phyloP scores from a whole-genome alignment of 2,113 vertebrate species.

The Petrocephalus microphthalmus region DNA sequence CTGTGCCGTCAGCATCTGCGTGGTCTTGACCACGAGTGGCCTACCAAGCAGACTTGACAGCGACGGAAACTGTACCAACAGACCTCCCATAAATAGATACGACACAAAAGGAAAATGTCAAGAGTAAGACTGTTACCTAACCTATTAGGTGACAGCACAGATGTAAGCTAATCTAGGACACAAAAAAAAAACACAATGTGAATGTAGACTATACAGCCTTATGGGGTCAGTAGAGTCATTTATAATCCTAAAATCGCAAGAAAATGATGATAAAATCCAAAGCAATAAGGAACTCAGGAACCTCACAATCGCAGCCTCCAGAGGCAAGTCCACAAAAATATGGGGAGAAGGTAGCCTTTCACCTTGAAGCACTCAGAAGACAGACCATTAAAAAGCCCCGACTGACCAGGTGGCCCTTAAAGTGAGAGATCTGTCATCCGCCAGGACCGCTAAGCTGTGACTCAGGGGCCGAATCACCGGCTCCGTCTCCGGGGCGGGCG shows the following conservation, averaged over 20 bases:
- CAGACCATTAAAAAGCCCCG: not conserved
- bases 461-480: not conserved
- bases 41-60: not conserved
- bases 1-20: not conserved
- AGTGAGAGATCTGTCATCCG: not conserved
- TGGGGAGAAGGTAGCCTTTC: not conserved
- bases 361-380: not conserved
- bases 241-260: not conserved
- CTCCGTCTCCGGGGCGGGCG: not conserved
- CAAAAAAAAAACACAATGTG: not conserved
- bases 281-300: not conserved
- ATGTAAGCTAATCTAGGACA: not conserved
- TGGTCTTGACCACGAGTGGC: not conserved
- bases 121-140: not conserved
- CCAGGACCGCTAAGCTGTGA: not conserved
- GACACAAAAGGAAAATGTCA: not conserved
- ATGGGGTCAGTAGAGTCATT: not conserved
- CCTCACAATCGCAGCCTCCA: not conserved
- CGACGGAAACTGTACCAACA: not conserved
- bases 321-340: not conserved
- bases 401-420: not conserved
- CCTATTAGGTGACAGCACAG: not conserved
- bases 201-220: not conserved
- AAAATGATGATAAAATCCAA: not conserved
- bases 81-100: not conserved